Base-by-base conservation (phyloP, 2,113 vertebrate species). In the Cyrtonyx montezumae region DNA sequence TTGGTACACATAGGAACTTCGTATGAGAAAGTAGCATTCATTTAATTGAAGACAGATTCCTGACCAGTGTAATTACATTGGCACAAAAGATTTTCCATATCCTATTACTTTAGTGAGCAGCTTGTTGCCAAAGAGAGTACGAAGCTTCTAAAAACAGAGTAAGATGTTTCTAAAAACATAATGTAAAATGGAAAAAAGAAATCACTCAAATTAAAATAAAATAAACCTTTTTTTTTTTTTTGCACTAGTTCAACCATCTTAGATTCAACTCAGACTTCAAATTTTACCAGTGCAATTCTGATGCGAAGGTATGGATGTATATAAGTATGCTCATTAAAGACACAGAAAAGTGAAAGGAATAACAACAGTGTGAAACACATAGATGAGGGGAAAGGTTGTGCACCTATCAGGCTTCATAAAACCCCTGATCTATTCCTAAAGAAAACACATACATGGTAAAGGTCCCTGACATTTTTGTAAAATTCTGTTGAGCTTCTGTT, bases 321-420 rank as follows among this genome's bases (percentile, higher is more conserved):
- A 36, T 30, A 17, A 63, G 22, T 25, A 46, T 22, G 53, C 53
- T 75, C 37, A 84, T 78, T 82, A 79, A 87, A 91, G 58, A 22
- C 5, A 22, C 16, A 14, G 53, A 17, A 65, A 87, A 93, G 58
- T 42, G 11, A 81, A 61, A 42, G 32, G 46, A 94, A 93, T 80
- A 59, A 7, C 68, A 86, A 26, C 69, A 8, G 84, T 65, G 37
- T 45, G 0, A 79, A 88, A 79, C n/a, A 66, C 0, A 0, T 45
- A 16, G 37, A 49, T 51, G 77, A 53, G 42, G 7, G 19, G 65
- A 45, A 86, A 88, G n/a, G 34, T 32, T 58, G 23, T 32, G 21
- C 23, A 70, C 67, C 21, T 56, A 32, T 78, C 22, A 42, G 30
- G 26, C 79, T 85, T 62, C 9, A 28, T 62, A 49, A 62, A 79